Evolutionary conservation across 2,888 invertebrate genomes (phyloP).

Genomic region (Sarcophaga caerulescens): DNA sequence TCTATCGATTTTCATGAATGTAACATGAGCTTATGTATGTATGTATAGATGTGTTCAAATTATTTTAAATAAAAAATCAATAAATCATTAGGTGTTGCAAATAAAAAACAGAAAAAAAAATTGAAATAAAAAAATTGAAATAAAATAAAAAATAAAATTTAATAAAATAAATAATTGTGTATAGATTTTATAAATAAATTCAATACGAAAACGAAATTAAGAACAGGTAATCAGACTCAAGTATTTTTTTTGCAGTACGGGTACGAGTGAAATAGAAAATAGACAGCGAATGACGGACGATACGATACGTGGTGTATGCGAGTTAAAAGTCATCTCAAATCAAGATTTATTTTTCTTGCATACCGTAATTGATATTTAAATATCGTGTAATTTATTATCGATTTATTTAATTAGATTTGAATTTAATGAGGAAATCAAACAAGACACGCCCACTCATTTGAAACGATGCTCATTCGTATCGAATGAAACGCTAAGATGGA

Average conservation of each 20-base stretch:
- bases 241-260: neutral
- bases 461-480: slow-evolving; percentile 4
- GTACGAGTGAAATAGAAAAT: neutral
- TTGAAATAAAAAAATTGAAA: slow-evolving; percentile 4
- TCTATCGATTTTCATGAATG: slow-evolving; percentile 42
- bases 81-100: slow-evolving; percentile 65
- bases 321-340: slow-evolving; percentile 36
- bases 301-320: neutral
- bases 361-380: slow-evolving; percentile 63
- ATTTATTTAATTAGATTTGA: slow-evolving; percentile 72
- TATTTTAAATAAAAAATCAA: slow-evolving; percentile 63
- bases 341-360: slow-evolving; percentile 54
- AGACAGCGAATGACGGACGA: neutral
- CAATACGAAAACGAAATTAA: neutral
- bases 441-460: slow-evolving; percentile 60
- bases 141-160: slow-evolving; percentile 41
- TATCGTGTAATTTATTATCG: slow-evolving; percentile 69
- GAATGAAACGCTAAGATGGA: slow-evolving; percentile 32
- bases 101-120: slow-evolving; percentile 48
- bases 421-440: slow-evolving; percentile 63
- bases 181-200: neutral
- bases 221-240: neutral
- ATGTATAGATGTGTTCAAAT: slow-evolving; percentile 29
- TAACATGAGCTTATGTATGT: slow-evolving; percentile 32
- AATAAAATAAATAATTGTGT: slow-evolving; percentile 12